Evolutionary conservation across 2,113 vertebrate species (phyloP).

Genomic region (Prionailurus bengalensis): DNA sequence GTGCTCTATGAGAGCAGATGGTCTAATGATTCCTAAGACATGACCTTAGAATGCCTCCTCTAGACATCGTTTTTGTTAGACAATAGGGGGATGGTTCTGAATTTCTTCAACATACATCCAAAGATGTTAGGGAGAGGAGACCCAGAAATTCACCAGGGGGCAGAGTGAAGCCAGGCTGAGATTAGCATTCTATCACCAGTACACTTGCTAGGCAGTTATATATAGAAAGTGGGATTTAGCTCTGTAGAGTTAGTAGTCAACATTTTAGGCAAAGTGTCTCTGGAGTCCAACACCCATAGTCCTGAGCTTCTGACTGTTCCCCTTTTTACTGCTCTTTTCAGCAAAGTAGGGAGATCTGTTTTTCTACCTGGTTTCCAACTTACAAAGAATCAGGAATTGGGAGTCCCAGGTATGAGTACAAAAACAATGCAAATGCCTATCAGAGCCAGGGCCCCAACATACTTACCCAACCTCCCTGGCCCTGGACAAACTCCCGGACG

Average conservation of each 20-base stretch:
- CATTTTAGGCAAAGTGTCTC: neutral
- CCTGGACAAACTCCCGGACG: conserved; percentile 79
- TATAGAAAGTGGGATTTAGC: neutral
- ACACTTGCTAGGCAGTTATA: neutral
- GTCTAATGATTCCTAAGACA: neutral
- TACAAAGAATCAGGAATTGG: conserved; percentile 15
- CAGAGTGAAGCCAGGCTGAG: neutral
- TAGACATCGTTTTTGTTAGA: neutral
- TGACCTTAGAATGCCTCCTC: neutral
- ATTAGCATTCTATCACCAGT: neutral
- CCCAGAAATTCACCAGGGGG: neutral
- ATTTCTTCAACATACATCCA: neutral
- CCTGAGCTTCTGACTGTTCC: neutral
- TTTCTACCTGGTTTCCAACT: conserved; percentile 34
- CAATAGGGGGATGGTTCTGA: conserved; percentile 13
- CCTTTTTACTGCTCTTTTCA: neutral
- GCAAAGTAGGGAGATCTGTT: neutral
- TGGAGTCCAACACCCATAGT: neutral
- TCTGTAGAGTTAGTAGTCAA: neutral
- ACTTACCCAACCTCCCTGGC: conserved; percentile 86
- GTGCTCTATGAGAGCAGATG: neutral
- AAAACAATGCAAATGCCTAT: neutral
- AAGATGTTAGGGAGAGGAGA: conserved; percentile 12
- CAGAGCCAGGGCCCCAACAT: neutral
- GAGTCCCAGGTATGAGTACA: neutral